phyloP scores from a whole-genome alignment of 2,797 vertebrate species.

The Rhyacichthys aspro region DNA sequence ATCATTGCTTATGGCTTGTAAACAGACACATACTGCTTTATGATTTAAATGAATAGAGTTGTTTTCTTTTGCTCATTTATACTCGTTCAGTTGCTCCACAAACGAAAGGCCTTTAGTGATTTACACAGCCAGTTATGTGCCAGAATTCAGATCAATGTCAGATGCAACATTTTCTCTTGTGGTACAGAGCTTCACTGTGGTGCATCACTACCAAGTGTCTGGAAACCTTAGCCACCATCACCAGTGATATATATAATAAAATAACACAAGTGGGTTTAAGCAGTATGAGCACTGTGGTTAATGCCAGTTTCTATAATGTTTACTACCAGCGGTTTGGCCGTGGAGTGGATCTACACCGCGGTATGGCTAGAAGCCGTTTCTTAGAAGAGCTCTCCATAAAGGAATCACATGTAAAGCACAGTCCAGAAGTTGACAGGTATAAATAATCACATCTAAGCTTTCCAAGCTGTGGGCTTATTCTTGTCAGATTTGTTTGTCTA shows the following conservation, averaged over 20 bases:
- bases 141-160: constrained; percentile 13
- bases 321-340: constrained; percentile 68
- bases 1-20: constrained; percentile 58
- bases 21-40: constrained; percentile 57
- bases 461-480: constrained; percentile 46
- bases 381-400: constrained; percentile 57
- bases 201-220: constrained; percentile 29
- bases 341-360: constrained; percentile 44
- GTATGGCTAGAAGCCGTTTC: constrained; percentile 45
- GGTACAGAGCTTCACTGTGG: constrained; percentile 18
- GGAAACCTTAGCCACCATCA: constrained; percentile 27
- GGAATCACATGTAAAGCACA: constrained; percentile 50
- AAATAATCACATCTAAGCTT: constrained; percentile 57
- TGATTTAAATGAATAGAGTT: constrained; percentile 40
- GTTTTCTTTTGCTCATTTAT: constrained; percentile 21
- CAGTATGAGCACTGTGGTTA: constrained; percentile 43
- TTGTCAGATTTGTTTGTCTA: constrained; percentile 70
- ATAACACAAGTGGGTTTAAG: constrained; percentile 56
- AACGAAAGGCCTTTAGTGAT: background rate
- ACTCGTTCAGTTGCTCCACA: constrained; percentile 5
- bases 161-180: background rate
- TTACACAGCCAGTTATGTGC: background rate
- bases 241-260: constrained; percentile 67
- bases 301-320: constrained; percentile 65
- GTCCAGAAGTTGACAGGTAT: constrained; percentile 60